Evolutionary conservation across 2,797 vertebrate genomes (phyloP).

Genomic region (Leptoclinus maculatus): DNA sequence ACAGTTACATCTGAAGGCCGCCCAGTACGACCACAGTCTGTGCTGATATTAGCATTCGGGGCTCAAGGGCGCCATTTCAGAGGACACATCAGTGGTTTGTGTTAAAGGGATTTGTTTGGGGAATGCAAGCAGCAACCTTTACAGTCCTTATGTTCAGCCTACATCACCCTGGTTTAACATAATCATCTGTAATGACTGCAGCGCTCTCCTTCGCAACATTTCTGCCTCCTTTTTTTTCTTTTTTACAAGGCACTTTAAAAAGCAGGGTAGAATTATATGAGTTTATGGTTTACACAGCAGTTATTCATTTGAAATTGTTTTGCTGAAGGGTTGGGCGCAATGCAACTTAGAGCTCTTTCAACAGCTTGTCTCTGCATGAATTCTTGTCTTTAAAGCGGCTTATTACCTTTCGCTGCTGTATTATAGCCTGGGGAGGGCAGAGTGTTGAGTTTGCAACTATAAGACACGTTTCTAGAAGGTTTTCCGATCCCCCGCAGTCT

Average conservation of each 20-base stretch:
- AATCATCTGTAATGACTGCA: constrained; percentile 49
- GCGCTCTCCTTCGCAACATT: constrained; percentile 26
- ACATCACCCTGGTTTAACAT: constrained; percentile 31
- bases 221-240: constrained; percentile 26
- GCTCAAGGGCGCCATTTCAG: constrained; percentile 29
- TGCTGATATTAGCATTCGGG: constrained; percentile 41
- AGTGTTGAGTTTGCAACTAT: constrained; percentile 65
- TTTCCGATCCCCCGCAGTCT: constrained; percentile 51
- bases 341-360: constrained; percentile 68
- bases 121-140: constrained; percentile 55
- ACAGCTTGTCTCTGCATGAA: constrained; percentile 75
- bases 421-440: constrained; percentile 59
- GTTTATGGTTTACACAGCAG: constrained; percentile 66
- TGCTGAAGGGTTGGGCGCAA: constrained; percentile 61
- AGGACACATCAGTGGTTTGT: constrained; percentile 44
- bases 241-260: constrained; percentile 52
- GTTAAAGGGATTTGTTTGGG: constrained; percentile 30
- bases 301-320: constrained; percentile 74
- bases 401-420: constrained; percentile 73
- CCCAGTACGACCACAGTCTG: constrained; percentile 31
- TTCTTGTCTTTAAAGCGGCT: constrained; percentile 70
- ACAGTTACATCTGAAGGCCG: constrained; percentile 37
- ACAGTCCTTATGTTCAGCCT: constrained; percentile 32
- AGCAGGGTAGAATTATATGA: constrained; percentile 50
- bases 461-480: constrained; percentile 42